These are phyloP conservation scores for Hapalemur alaotrensis DNA, from an alignment of 2,797 vertebrate species.

Conservation along the genomic window DNA sequence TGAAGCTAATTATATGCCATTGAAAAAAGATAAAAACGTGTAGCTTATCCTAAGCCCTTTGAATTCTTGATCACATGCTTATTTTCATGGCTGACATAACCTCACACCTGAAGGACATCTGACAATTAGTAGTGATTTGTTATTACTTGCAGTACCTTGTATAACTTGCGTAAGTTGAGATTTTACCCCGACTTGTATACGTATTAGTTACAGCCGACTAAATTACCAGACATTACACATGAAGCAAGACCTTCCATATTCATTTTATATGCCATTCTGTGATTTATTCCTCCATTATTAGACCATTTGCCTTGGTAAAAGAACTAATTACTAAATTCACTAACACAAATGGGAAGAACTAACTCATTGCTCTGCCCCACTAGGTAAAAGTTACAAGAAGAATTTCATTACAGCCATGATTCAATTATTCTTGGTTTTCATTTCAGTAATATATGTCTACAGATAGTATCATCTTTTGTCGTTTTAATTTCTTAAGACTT, in stretches of 20 bases:
- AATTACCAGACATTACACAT: constrained; percentile 73
- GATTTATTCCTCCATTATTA: constrained; percentile 85
- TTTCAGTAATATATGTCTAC: constrained; percentile 59
- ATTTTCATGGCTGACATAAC: neutral
- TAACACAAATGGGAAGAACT: constrained; percentile 77
- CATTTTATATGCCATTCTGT: constrained; percentile 78
- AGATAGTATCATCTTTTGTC: constrained; percentile 59
- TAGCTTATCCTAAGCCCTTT: neutral
- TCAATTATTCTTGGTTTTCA: constrained; percentile 59
- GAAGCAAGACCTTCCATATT: constrained; percentile 80
- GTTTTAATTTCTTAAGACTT: constrained; percentile 70
- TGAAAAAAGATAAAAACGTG: neutral
- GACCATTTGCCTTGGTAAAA: constrained; percentile 81
- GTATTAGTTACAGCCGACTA: constrained; percentile 82
- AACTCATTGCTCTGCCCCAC: constrained; percentile 53
- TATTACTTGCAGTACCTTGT: neutral
- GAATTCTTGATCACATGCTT: neutral
- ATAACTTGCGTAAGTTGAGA: constrained; percentile 53
- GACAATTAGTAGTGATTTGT: neutral
- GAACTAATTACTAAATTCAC: constrained; percentile 82
- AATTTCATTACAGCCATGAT: constrained; percentile 35
- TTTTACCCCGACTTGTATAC: constrained; percentile 78
- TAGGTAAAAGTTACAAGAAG: constrained; percentile 68
- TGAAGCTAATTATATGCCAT: neutral
- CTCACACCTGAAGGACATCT: neutral